These are phyloP conservation scores for Dipus sagitta DNA, from an alignment of 2,797 vertebrate species.

Conservation along the genomic window DNA sequence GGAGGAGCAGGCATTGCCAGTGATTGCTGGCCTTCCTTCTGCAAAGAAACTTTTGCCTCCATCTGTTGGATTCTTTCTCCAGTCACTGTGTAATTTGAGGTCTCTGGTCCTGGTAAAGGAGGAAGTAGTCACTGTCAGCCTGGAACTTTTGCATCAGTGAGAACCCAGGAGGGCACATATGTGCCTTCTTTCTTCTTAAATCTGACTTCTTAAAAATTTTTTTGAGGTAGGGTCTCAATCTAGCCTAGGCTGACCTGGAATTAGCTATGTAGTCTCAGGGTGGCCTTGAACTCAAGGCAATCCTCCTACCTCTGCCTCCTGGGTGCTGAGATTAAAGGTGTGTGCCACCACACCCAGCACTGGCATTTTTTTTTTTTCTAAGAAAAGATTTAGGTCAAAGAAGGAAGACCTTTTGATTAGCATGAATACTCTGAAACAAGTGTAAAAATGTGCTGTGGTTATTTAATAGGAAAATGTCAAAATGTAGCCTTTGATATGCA, in stretches of 20 bases:
- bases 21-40: background rate
- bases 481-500: background rate
- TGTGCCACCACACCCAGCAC: too few species aligned
- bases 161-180: background rate
- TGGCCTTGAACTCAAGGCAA: too few species aligned
- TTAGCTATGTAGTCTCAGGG: too few species aligned
- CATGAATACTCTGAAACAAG: constrained; percentile 2
- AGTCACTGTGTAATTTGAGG: background rate
- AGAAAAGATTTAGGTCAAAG: background rate
- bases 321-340: too few species aligned
- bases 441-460: constrained; percentile 16
- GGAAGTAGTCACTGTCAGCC: background rate
- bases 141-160: background rate
- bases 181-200: background rate
- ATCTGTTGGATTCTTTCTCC: background rate
- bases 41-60: constrained; percentile 6
- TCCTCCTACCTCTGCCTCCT: too few species aligned
- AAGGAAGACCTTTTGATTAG: background rate
- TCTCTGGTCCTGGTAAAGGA: background rate
- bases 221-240: too few species aligned
- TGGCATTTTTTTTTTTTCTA: background rate
- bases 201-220: too few species aligned
- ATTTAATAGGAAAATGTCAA: constrained; percentile 34
- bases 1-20: background rate
- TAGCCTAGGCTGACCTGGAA: too few species aligned